These are phyloP conservation scores for Plagodis dolabraria DNA, from an alignment of 2,888 invertebrate species.

Conservation along the genomic window DNA sequence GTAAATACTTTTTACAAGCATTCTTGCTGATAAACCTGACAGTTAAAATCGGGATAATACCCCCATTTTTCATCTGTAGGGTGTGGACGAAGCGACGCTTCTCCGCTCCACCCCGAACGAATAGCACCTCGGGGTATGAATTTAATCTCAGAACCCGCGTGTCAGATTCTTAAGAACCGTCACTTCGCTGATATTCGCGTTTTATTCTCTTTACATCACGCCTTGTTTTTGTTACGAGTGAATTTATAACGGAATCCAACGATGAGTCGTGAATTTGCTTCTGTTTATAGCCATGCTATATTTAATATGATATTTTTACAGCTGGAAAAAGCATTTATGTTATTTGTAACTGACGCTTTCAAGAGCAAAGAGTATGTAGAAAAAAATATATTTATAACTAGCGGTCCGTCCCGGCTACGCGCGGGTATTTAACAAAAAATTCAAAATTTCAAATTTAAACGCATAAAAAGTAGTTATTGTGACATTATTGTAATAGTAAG, in stretches of 20 bases:
- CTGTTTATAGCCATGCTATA: slow-evolving; percentile 29
- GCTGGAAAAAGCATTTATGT: too few species aligned
- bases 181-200: slow-evolving; percentile 59
- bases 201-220: slow-evolving; percentile 51
- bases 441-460: too few species aligned
- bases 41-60: slow-evolving; percentile 76
- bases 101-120: slow-evolving; percentile 60
- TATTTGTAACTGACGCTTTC: too few species aligned
- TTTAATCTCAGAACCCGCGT: slow-evolving; percentile 80
- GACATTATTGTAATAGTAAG: too few species aligned
- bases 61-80: slow-evolving; percentile 75
- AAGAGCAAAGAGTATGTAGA: too few species aligned
- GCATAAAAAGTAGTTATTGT: too few species aligned
- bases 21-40: slow-evolving; percentile 65
- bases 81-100: slow-evolving; percentile 72
- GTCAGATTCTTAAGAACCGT: slow-evolving; percentile 76
- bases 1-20: slow-evolving; percentile 36
- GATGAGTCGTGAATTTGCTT: slow-evolving; percentile 29
- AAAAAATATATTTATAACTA: too few species aligned
- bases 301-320: slow-evolving; percentile 18
- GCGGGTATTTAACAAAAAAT: too few species aligned
- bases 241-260: slow-evolving; percentile 38
- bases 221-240: slow-evolving; percentile 50
- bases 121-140: slow-evolving; percentile 80
- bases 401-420: too few species aligned